These are phyloP conservation scores for Emmelina monodactyla DNA, from an alignment of 2,888 invertebrate genomes.

Conservation along the genomic window DNA sequence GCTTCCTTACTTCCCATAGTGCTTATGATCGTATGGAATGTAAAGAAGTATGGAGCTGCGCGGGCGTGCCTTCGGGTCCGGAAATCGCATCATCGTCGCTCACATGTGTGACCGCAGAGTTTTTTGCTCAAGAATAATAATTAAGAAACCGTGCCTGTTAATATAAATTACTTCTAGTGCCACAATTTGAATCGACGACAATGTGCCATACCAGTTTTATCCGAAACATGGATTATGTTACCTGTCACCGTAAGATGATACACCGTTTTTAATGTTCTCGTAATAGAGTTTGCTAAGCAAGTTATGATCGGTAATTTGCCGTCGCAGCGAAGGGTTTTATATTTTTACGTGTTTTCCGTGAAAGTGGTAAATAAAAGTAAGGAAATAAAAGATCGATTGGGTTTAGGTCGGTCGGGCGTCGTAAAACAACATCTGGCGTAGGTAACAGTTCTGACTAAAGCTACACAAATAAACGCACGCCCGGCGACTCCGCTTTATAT, in stretches of 20 bases:
- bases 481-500: slow-evolving; percentile 16
- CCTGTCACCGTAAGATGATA: too few relatives aligned
- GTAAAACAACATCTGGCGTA: slow-evolving; percentile 61
- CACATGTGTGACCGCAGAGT: slow-evolving; percentile 29
- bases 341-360: too few relatives aligned
- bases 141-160: too few relatives aligned
- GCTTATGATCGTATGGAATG: slow-evolving; percentile 88
- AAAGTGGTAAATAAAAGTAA: background rate
- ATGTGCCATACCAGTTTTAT: too few relatives aligned
- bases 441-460: slow-evolving; percentile 54
- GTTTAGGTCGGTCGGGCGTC: slow-evolving; percentile 47
- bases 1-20: slow-evolving; percentile 97
- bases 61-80: slow-evolving; percentile 46
- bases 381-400: slow-evolving; percentile 29
- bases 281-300: too few relatives aligned
- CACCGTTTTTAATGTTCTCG: too few relatives aligned
- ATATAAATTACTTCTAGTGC: too few relatives aligned
- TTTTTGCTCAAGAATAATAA: slow-evolving; percentile 11
- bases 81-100: slow-evolving; percentile 27
- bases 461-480: slow-evolving; percentile 59
- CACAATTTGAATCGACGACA: too few relatives aligned
- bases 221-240: too few relatives aligned
- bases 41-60: slow-evolving; percentile 95
- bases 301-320: too few relatives aligned
- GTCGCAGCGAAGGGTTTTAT: too few relatives aligned